A percentile compares a stretch with the other conserved stretches of the same genome.
These are phyloP conservation scores for Mixornis gularis DNA, from an alignment of 2,113 vertebrate genomes.

Conservation along the genomic window DNA sequence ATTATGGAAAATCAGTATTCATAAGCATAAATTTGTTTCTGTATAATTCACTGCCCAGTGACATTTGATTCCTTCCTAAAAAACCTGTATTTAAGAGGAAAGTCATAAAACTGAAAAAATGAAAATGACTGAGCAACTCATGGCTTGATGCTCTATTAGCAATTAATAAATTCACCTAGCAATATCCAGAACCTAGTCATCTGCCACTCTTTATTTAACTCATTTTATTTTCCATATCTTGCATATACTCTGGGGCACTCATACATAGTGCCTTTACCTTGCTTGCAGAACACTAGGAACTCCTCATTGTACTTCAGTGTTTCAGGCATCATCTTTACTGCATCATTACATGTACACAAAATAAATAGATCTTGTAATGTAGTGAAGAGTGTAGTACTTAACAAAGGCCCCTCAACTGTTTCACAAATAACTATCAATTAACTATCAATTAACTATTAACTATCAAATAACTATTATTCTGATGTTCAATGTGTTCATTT, in stretches of 20 bases:
- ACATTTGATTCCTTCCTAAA: constrained; percentile 63
- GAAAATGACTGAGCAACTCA: constrained; percentile 60
- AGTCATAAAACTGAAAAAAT: constrained; percentile 62
- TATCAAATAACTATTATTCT: constrained; percentile 43
- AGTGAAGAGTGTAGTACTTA: not conserved
- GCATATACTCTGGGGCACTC: constrained; percentile 45
- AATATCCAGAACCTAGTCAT: constrained; percentile 53
- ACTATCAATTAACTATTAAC: no score
- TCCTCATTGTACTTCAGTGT: constrained; percentile 49
- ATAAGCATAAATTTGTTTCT: constrained; percentile 50
- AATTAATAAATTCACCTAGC: constrained; percentile 69
- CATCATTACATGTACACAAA: constrained; percentile 65
- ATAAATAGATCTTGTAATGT: constrained; percentile 53
- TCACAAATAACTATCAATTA: constrained; percentile 35
- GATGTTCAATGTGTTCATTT: not conserved
- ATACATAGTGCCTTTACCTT: constrained; percentile 49
- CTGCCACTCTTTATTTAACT: constrained; percentile 66
- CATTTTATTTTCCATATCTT: constrained; percentile 53
- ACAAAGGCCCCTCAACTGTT: constrained; percentile 1
- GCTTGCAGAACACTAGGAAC: constrained; percentile 52
- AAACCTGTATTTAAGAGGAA: constrained; percentile 64
- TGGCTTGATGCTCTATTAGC: constrained; percentile 53
- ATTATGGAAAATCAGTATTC: constrained; percentile 42
- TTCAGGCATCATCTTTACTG: constrained; percentile 33
- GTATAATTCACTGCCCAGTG: constrained; percentile 50